Base-by-base conservation (phyloP, 2,113 vertebrate genomes). In the Amblyopsis rosae region DNA sequence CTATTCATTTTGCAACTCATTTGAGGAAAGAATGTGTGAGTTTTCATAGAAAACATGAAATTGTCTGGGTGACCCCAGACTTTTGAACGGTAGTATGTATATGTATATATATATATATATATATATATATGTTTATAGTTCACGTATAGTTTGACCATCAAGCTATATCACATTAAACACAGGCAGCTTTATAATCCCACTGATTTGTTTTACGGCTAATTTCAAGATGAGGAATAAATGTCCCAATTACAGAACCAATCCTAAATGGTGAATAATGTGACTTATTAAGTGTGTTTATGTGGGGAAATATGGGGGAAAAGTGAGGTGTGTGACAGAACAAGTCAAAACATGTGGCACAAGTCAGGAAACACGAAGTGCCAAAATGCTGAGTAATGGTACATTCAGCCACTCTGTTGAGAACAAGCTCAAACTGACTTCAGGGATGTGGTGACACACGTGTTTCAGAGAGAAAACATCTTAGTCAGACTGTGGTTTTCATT, bases 211-310 rank as follows among this genome's bases (percentile, higher is more conserved):
- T 82, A 75, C 57, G 75, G 77, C 75, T 83, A 65, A 82, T 83
- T 79, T 84, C 71, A 68, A 69, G 41, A 75, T 81, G 82, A 75
- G 55, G 48, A 61, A 72, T 65, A 71, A 83, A 72, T 81, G 81
- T 87, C 75, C 64, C 60, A 80, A 75, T 82, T 74, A 75, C 65
- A 75, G 69, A 73, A 60, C 59, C 35, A 77, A 10, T 77, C 81
- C 79, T 80, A 88, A 88, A 82, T 79, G 77, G 77, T 45, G 86
- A 75, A 77, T 85, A 85, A 88, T 84, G 69, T 76, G 59, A 48
- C 13, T 13, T 58, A 67, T 49, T 84, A 77, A 85, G 19, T 26
- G 19, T 26, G 19, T 26, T 26, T 78, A 57, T 26, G 65, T 62
- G 72, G 67, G 80, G 76, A 75, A 86, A 82, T 10, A 12, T 12